A percentile compares a stretch with the other conserved stretches of the same genome.
Conservation (phyloP, 2,797 vertebrate genomes). For the Sitta carolinensis region DNA sequence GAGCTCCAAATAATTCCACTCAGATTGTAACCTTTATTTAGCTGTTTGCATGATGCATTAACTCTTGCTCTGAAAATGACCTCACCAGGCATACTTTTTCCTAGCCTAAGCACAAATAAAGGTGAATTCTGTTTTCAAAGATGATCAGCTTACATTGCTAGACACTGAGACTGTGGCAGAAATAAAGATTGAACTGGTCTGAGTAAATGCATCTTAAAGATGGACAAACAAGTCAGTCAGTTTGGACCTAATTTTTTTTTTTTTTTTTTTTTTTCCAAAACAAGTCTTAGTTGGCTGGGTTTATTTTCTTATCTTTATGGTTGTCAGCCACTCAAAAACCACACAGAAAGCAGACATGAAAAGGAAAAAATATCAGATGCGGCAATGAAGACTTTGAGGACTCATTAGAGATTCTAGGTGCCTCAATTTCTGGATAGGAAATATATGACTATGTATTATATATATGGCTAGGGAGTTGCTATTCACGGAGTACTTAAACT, state of each 20-base stretch:
- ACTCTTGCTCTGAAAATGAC: conserved; percentile 63
- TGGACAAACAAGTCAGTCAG: neutral
- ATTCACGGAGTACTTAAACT: neutral
- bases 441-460: neutral
- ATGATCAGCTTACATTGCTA: neutral
- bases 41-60: conserved; percentile 69
- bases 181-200: neutral
- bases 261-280: neutral
- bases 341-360: neutral
- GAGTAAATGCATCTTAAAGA: neutral
- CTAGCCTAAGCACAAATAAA: conserved; percentile 53
- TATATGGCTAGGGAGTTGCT: neutral
- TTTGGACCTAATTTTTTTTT: neutral
- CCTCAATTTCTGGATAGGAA: neutral
- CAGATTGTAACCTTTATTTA: conserved; percentile 72
- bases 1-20: conserved; percentile 66
- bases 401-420: neutral
- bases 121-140: conserved; percentile 47
- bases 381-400: neutral
- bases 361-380: neutral
- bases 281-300: neutral
- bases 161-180: neutral
- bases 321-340: neutral
- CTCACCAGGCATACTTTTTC: conserved; percentile 23
- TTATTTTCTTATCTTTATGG: neutral